Percentiles rank a stretch among this genome's conserved stretches.
These are phyloP conservation scores for Aphodius sticticus DNA, from an alignment of 2,888 invertebrate species.

Conservation along the genomic window DNA sequence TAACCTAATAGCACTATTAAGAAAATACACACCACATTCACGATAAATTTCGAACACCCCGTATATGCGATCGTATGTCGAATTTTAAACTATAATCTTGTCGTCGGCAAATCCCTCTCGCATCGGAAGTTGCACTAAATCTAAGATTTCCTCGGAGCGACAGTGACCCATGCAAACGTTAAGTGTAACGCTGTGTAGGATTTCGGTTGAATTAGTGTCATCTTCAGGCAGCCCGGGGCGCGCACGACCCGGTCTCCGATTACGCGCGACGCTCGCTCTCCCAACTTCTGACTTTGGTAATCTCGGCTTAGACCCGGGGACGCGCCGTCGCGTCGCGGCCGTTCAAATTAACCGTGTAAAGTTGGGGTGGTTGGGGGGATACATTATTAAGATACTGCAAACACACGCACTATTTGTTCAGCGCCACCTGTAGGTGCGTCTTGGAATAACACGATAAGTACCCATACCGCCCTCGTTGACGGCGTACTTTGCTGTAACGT, in stretches of 20 bases:
- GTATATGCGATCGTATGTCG: not conserved
- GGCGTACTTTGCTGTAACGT: not conserved
- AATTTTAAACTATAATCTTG: not conserved
- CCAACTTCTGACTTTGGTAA: constrained; percentile 24
- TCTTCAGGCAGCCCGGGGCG: constrained; percentile 18
- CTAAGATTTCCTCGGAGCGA: not conserved
- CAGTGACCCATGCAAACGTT: constrained; percentile 19
- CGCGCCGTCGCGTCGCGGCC: not conserved
- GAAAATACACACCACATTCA: too few species aligned
- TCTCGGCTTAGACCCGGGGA: constrained; percentile 12
- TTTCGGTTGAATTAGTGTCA: constrained; percentile 24
- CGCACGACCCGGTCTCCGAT: constrained; percentile 17
- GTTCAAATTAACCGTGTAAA: constrained; percentile 23
- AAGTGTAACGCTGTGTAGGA: constrained; percentile 14
- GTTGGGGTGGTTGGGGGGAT: not conserved
- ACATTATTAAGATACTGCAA: not conserved
- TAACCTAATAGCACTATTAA: too few species aligned
- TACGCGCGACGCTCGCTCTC: constrained; percentile 19
- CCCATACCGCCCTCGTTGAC: not conserved
- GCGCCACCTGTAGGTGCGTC: not conserved
- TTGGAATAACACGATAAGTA: not conserved
- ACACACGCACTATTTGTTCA: not conserved
- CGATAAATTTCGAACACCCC: not conserved
- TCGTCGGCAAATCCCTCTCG: not conserved
- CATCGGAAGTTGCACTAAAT: not conserved